Evolutionary conservation across 1,140 invertebrate genomes (phyloP).

Genomic region (Orius laevigatus): DNA sequence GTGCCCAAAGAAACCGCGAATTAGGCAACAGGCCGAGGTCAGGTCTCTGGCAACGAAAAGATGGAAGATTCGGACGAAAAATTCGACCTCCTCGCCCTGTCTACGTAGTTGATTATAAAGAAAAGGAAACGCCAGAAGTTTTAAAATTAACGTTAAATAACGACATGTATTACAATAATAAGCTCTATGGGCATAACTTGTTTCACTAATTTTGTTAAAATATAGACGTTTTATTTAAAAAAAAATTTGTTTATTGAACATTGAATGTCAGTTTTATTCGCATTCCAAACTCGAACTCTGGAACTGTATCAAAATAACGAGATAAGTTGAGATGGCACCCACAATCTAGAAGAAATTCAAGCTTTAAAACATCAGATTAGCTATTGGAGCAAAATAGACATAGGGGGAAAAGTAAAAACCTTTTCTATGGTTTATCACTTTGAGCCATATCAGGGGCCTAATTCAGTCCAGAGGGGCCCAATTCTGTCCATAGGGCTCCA

Average conservation of each 20-base stretch:
- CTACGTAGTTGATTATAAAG: slow-evolving; percentile 20
- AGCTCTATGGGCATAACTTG: not conserved
- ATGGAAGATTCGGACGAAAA: slow-evolving; percentile 76
- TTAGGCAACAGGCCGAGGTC: slow-evolving; percentile 76
- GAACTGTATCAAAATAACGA: slow-evolving; percentile 53
- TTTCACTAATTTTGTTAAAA: too few species aligned
- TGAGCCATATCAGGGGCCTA: too few species aligned
- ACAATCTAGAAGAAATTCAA: slow-evolving; percentile 41
- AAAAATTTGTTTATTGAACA: too few species aligned
- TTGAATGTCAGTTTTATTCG: too few species aligned
- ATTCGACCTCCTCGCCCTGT: slow-evolving; percentile 47
- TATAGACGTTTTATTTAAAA: too few species aligned
- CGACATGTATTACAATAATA: slow-evolving; percentile 11
- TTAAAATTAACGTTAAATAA: slow-evolving; percentile 12
- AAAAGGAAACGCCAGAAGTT: not conserved
- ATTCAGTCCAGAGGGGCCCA: too few species aligned
- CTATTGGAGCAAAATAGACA: too few species aligned
- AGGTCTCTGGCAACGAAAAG: slow-evolving; percentile 86
- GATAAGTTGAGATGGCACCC: slow-evolving; percentile 48
- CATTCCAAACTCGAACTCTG: slow-evolving; percentile 26
- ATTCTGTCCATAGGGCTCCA: too few species aligned
- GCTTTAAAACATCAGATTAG: too few species aligned
- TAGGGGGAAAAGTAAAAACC: too few species aligned
- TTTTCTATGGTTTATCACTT: too few species aligned
- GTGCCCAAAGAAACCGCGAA: slow-evolving; percentile 62